Percentiles rank a stretch among this genome's conserved stretches.
These are phyloP conservation scores for Oreochromis aureus DNA, from an alignment of 2,113 vertebrate genomes.

Conservation along the genomic window DNA sequence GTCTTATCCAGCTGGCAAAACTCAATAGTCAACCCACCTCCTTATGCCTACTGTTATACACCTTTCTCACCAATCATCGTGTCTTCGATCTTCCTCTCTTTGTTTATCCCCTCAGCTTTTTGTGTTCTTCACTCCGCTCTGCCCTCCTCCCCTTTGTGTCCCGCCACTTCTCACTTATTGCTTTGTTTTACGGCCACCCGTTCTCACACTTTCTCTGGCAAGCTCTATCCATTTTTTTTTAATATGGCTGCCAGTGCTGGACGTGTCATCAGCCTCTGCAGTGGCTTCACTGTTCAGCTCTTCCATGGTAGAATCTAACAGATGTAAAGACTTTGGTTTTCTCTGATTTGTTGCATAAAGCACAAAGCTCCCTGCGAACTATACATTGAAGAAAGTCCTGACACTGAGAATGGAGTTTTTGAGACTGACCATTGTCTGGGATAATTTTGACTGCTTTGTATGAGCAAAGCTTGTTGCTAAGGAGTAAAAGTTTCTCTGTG, in stretches of 20 bases:
- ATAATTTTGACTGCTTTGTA: background rate
- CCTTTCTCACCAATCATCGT: background rate
- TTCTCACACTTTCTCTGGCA: conserved; percentile 1
- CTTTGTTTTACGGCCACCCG: background rate
- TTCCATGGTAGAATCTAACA: background rate
- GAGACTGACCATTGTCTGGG: background rate
- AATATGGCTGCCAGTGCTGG: background rate
- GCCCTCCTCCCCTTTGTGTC: background rate
- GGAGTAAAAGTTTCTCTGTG: background rate
- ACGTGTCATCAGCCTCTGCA: background rate
- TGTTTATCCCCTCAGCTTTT: conserved; percentile 21
- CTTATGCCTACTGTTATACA: background rate
- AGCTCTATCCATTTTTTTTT: conserved; percentile 16
- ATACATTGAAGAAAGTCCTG: background rate
- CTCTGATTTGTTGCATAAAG: background rate
- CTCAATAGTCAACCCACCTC: background rate
- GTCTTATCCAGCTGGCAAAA: background rate
- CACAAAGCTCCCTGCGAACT: background rate
- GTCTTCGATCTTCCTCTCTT: background rate
- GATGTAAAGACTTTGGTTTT: background rate
- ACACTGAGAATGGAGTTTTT: background rate
- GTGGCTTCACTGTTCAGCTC: background rate
- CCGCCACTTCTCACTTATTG: conserved; percentile 4
- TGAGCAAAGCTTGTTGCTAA: background rate
- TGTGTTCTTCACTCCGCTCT: background rate